Evolutionary conservation across 2,797 vertebrate species (phyloP).

Genomic region (Propithecus deckenii): DNA sequence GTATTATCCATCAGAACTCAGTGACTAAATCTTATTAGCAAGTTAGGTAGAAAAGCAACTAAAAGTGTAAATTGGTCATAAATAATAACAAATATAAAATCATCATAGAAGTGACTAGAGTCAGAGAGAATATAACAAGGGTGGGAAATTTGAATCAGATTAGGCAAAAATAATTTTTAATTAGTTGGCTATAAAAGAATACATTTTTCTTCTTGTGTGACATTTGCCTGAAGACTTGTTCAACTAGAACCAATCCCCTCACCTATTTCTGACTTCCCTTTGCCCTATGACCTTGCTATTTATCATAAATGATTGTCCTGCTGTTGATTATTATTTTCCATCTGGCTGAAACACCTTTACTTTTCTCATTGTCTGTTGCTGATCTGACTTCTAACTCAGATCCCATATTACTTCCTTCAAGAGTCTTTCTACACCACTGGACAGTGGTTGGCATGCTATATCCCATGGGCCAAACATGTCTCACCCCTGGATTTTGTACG

Average conservation of each 20-base stretch:
- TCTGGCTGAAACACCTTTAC: not conserved
- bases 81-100: slow-evolving; percentile 17
- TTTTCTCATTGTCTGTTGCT: not conserved
- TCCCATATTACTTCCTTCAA: not conserved
- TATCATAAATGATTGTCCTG: not conserved
- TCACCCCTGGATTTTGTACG: not conserved
- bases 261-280: not conserved
- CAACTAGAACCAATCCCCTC: not conserved
- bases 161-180: not conserved
- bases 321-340: not conserved
- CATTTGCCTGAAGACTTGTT: not conserved
- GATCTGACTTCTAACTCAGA: not conserved
- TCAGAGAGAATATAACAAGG: not conserved
- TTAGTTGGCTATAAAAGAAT: not conserved
- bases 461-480: not conserved
- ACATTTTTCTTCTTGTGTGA: not conserved
- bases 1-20: not conserved
- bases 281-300: not conserved
- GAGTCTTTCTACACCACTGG: not conserved
- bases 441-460: not conserved
- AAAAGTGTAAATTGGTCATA: not conserved
- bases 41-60: not conserved
- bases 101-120: not conserved
- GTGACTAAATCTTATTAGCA: not conserved
- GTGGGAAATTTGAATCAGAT: not conserved